Base-by-base conservation (phyloP, 2,888 invertebrate genomes). In the Epinotia brunnichana region DNA sequence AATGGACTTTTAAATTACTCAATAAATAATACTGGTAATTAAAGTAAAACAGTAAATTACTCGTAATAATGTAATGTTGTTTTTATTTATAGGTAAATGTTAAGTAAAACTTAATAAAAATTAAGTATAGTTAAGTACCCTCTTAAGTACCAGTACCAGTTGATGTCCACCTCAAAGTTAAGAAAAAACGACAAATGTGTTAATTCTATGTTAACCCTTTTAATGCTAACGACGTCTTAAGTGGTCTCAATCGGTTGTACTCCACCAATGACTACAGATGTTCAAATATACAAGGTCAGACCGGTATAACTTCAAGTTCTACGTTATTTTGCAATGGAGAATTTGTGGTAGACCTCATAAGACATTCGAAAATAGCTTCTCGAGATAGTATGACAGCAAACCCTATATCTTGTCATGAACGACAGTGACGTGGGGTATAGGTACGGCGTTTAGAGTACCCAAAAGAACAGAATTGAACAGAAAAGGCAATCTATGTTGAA, bases 11-110 rank as follows among this genome's bases (percentile, higher is more conserved):
- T 17, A 51, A 69, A 61, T 69, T 61, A 69, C 61, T 41, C 69
- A 61, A 69, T 69, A 54, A 69, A 69, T 54, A 69, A 61, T 69
- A 69, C 69, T 69, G 69, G 59, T 60, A 69, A 69, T 69, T 69
- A 53, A 9, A 35, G 35, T 15, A 41, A 61, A 69, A 69, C 54
- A 41, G 29, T 61, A 7, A 41, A 21, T 41, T 48, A 48, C 44
- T 10, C 29, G 17, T 35, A 24, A 66, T 24, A 15, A 10, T 39
- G 39, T 54, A 21, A 41, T 29, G 39, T 29, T 10, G 29, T 63
- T 4, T n/a, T 61, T 21, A 61, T 21, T n/a, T 60, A 41, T 62
- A 39, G 17, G 10, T 15, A 41, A 24, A 39, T 51, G 51, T 51
- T 53, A 63, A 51, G 53, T 19, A 64, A 41, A 41, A 39, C 54